Evolutionary conservation across 2,888 invertebrate genomes (phyloP).

Genomic region (Lucinisca nassula): DNA sequence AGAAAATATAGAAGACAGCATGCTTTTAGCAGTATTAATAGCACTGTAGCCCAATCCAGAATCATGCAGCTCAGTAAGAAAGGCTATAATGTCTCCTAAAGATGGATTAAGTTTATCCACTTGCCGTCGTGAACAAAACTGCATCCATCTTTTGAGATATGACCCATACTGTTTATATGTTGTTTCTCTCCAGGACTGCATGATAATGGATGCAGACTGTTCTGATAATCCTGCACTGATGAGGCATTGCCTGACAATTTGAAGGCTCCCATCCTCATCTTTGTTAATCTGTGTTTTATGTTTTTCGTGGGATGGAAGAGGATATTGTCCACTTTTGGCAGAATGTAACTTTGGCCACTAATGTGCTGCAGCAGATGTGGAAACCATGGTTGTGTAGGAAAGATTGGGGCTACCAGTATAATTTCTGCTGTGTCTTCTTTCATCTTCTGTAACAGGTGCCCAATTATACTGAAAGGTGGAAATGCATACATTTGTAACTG

Average conservation of each 20-base stretch:
- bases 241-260: conserved; percentile 13
- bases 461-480: conserved; percentile 61
- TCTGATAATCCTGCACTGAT: conserved; percentile 6
- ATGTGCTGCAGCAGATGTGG: conserved; percentile 24
- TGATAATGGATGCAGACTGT: background rate
- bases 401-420: conserved; percentile 50
- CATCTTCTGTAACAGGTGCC: conserved; percentile 15
- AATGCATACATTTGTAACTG: conserved; percentile 44
- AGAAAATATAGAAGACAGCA: background rate
- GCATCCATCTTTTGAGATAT: conserved; percentile 31
- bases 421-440: conserved; percentile 26
- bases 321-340: background rate
- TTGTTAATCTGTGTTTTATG: background rate
- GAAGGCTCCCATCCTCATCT: conserved; percentile 12
- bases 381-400: conserved; percentile 65
- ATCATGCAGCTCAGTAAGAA: background rate
- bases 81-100: conserved; percentile 27
- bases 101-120: background rate
- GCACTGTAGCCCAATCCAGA: background rate
- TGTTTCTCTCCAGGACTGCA: conserved; percentile 31
- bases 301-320: background rate
- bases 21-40: background rate
- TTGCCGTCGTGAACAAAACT: conserved; percentile 24
- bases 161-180: conserved; percentile 47
- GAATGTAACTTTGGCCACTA: conserved; percentile 7